Percentiles rank a stretch among this genome's conserved stretches.
Conservation (phyloP, 1,140 invertebrate species). For the Caenorhabditis briggsae region DNA sequence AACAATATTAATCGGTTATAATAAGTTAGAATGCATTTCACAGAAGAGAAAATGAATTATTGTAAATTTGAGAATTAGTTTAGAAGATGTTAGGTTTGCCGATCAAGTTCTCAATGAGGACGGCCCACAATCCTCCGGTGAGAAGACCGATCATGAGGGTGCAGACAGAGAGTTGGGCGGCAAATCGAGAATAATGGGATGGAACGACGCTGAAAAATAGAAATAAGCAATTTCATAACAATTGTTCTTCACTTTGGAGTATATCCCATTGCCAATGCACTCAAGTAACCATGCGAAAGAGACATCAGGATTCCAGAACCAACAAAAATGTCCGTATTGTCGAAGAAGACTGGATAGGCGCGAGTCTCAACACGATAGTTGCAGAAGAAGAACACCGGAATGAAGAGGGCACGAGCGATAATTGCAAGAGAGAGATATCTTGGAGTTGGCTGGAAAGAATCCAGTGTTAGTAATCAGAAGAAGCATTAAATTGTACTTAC, state of each 20-base stretch:
- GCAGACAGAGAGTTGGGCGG: constrained; percentile 44
- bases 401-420: constrained; percentile 41
- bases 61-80: not conserved
- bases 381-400: constrained; percentile 64
- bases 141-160: constrained; percentile 34
- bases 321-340: constrained; percentile 32
- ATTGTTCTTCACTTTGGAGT: constrained; percentile 51
- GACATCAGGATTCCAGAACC: constrained; percentile 53
- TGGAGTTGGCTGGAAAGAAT: constrained; percentile 45
- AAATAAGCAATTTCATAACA: no score
- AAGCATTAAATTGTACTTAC: not conserved
- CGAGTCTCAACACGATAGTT: constrained; percentile 62
- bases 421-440: constrained; percentile 38
- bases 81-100: constrained; percentile 26
- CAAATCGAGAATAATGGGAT: constrained; percentile 29
- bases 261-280: constrained; percentile 60
- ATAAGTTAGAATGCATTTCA: not conserved
- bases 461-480: not conserved
- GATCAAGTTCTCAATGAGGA: constrained; percentile 9
- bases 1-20: not conserved
- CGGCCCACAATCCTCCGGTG: constrained; percentile 40
- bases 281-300: constrained; percentile 55
- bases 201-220: constrained; percentile 21
- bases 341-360: constrained; percentile 57
- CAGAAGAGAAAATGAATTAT: not conserved